Evolutionary conservation across 2,888 invertebrate genomes (phyloP), one percentile per base, ranked within the genome.

Genomic region (Tinea pellionella): DNA sequence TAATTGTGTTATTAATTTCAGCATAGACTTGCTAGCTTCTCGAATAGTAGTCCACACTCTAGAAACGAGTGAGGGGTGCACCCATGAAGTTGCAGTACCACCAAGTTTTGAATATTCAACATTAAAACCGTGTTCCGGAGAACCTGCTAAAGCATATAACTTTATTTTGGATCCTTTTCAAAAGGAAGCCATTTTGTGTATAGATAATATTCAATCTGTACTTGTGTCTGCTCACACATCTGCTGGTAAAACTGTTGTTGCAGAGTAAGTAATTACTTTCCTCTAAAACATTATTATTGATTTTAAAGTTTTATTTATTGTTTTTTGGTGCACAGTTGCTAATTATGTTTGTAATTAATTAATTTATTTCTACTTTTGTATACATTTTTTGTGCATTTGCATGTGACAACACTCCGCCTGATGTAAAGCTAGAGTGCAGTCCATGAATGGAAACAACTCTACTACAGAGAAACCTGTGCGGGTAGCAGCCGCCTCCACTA

Each of bases 161-260:
- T 99, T 99, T 72, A 93, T 94, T 61, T 87, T 99, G 62, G 99
- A 99, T 91, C 95, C 98, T 0, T 99, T 99, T 80, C 99, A 99
- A 77, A 96, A 96, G 69, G 97, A 98, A 80, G 98, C 99, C 0
- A 94, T 99, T 64, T 80, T 95, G 59, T 99, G 99, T 75, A 94
- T 99, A 68, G 98, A 99, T 74, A 99, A 99, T 78, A 93, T 96
- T 72, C 98, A 99, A 74, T 98, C 98, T 9, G 99, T 99, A 4
- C 89, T 99, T 51, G 99, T 99, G 0, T 99, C 99, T 1, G 99
- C 99, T 7, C 99, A 99, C 75, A 99, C 99, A 0, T 99, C 99
- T 2, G 99, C 99, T 55, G 99, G 99, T 59, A 99, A 99, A 90
- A 99, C 99, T 61, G 99, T 99, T 1, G 98, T 98, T 7, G 99